Evolutionary conservation across 2,888 invertebrate genomes (phyloP).

Genomic region (Latrodectus elegans): DNA sequence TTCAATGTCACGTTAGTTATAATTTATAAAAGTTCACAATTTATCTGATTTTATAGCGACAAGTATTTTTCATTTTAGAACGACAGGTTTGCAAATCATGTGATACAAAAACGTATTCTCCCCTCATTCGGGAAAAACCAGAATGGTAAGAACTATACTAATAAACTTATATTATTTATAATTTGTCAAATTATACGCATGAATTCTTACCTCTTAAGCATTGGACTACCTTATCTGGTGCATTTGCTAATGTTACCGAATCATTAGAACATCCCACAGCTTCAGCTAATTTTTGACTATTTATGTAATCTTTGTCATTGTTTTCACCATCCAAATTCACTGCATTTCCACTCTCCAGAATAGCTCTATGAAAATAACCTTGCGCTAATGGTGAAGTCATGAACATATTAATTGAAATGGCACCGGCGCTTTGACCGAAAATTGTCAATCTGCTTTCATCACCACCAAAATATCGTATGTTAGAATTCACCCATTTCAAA

Average conservation of each 20-base stretch:
- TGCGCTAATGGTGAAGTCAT: conserved; percentile 30
- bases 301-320: not conserved
- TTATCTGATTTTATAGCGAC: too few relatives aligned
- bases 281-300: conserved; percentile 28
- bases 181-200: too few relatives aligned
- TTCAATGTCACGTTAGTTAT: too few relatives aligned
- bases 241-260: not conserved
- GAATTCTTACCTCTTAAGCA: conserved; percentile 39
- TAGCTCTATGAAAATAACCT: conserved; percentile 28
- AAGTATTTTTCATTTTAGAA: too few relatives aligned
- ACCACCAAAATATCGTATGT: conserved; percentile 50
- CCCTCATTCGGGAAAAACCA: too few relatives aligned
- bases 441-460: conserved; percentile 26
- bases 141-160: too few relatives aligned
- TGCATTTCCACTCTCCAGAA: conserved; percentile 44
- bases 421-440: conserved; percentile 48
- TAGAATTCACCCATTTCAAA: conserved; percentile 46
- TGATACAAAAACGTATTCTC: too few relatives aligned
- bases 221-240: conserved; percentile 13
- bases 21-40: too few relatives aligned
- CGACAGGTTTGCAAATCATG: too few relatives aligned
- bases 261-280: conserved; percentile 29
- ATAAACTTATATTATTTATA: too few relatives aligned
- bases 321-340: conserved; percentile 8
- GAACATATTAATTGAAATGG: conserved; percentile 17